Base-by-base conservation (phyloP, 2,113 vertebrate species). In the Halichoeres trimaculatus region DNA sequence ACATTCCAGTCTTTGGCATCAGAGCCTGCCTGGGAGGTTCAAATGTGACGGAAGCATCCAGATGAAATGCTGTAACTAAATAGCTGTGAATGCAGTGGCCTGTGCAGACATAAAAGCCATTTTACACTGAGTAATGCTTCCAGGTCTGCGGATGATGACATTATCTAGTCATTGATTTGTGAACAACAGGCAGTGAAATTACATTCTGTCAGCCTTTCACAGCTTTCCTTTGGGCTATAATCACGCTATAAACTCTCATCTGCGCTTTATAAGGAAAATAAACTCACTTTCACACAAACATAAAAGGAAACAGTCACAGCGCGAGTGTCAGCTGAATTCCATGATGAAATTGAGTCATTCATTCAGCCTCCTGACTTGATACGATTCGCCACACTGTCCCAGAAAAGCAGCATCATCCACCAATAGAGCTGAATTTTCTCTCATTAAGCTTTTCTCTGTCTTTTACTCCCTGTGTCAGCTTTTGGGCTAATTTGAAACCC, bases 401-500 rank as follows among this genome's bases (percentile, higher is more conserved):
- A 54, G 77, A 69, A 68, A 60, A 77, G 38, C 60, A 81, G 52
- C 59, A 74, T 12, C 17, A 11, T 75, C n/a, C 30, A 45, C 52
- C 66, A 45, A 8, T 59, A 12, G 40, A 26, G 30, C 9, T 53
- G 41, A 64, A 67, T 85, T 80, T 52, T 70, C 56, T 70, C 56
- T 73, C 48, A 83, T 70, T 84, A 74, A 74, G 38, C 48, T 6
- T 30, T 56, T 78, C 54, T 30, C 30, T 30, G 3, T 16, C 36
- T 14, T 70, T 60, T 24, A 30, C 68, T 77, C 55, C 43, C 67
- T 35, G 76, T 36, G 59, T 60, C 2, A 30, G 70, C 69, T 59
- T 77, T 66, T 38, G 53, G 78, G 85, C 86, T 88, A 88, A 93
- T 91, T 89, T 89, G 74, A 87, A 91, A 81, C 71, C 56, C 16